Conservation (phyloP, 2,888 invertebrate species). For the Hoplodrina ambigua region DNA sequence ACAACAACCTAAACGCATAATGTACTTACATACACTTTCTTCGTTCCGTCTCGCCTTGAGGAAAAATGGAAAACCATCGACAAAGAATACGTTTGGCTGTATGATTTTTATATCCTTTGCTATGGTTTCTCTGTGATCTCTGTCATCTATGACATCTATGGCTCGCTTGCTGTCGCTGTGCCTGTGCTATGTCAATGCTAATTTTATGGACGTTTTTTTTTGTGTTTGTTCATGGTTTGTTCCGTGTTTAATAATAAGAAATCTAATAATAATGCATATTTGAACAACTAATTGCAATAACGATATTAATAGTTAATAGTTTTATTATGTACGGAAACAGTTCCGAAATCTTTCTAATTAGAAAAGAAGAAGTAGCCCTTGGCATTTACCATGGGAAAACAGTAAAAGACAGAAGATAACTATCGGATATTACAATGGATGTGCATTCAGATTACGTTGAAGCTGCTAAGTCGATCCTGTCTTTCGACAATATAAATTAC, state of each 20-base stretch:
- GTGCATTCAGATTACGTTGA: conserved; percentile 76
- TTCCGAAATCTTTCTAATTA: conserved; percentile 22
- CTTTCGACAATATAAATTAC: conserved; percentile 74
- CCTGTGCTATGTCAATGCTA: not conserved
- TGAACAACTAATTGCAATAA: conserved; percentile 3
- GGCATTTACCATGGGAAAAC: conserved; percentile 48
- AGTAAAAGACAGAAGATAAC: conserved; percentile 30
- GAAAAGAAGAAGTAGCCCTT: conserved; percentile 28
- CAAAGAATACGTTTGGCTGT: no score
- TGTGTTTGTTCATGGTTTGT: conserved; percentile 25
- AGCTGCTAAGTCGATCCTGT: conserved; percentile 74
- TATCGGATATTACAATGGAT: conserved; percentile 74
- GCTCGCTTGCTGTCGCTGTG: no score
- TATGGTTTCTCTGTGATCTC: no score
- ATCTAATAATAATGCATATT: not conserved
- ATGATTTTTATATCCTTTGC: no score
- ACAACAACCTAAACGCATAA: no score
- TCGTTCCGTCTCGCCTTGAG: no score
- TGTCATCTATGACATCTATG: no score
- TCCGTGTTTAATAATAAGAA: conserved; percentile 8
- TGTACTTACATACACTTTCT: no score
- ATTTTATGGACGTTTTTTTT: conserved; percentile 18
- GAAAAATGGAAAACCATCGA: no score
- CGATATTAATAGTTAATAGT: not conserved
- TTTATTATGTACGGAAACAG: conserved; percentile 40